Base-by-base conservation (phyloP, 2,888 invertebrate species). In the Thymelicus sylvestris region DNA sequence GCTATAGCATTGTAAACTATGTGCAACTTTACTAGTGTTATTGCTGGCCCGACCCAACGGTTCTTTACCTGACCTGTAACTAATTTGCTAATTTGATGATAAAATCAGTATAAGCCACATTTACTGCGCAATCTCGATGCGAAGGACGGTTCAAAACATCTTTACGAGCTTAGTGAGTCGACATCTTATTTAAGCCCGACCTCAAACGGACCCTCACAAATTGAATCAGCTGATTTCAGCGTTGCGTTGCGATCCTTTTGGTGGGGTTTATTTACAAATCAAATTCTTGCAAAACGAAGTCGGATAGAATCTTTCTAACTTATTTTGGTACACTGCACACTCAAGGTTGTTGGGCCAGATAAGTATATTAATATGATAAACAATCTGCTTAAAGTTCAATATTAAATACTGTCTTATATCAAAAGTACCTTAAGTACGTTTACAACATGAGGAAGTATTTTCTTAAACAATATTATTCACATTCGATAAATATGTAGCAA, bases 181-280 rank as follows among this genome's bases (percentile, higher is more conserved):
- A 50, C 64, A 69, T 69, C 69, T 48, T 48, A 65, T 65, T 64
- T 64, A 39, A 59, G 48, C 24, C 24, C 71, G 61, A 66, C 71
- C 71, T 71, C 66, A 71, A 71, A 66, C 57, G 66, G 61, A 44
- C 60, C 74, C 75, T 71, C 74, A 80, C 80, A 79, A 87, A 88
- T 87, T 81, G 81, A 84, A 87, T 86, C 82, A 86, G 77, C 80
- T 80, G 83, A 83, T 83, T 86, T 78, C 75, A 74, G 74, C 57
- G 75, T 86, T 83, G 84, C 76, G 72, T 74, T 74, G 74, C 80
- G 60, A 66, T 66, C 71, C 61, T 48, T 66, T 52, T 47, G n/a
- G 52, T 60, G 15, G 65, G 65, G 44, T 66, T 59, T 70, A 70
- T 66, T 69, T 69, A 69, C 64, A 64, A 69, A 59, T 69, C 57